Percentiles rank a stretch among this genome's conserved stretches.
Conservation (phyloP, 2,113 vertebrate genomes). For the Callopanchax toddi region DNA sequence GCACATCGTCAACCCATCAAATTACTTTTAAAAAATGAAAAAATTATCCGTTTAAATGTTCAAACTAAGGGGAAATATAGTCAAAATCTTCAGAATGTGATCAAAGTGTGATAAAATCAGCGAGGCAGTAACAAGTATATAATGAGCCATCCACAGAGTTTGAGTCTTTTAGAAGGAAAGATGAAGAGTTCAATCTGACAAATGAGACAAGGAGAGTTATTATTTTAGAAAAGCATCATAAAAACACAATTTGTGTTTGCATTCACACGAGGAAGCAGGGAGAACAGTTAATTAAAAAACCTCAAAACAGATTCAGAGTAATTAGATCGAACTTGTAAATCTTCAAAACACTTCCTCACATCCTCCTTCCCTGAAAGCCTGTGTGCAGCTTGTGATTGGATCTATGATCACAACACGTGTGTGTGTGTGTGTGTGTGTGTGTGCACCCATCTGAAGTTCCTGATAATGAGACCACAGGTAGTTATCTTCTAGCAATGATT, state of each 20-base stretch:
- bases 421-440: neutral
- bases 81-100: too few relatives aligned
- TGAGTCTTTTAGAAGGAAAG: neutral
- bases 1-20: too few relatives aligned
- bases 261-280: neutral
- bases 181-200: neutral
- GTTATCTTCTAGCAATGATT: conserved; percentile 19
- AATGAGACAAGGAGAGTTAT: too few relatives aligned
- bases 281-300: neutral
- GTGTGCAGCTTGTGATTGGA: neutral
- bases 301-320: neutral
- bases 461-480: conserved; percentile 18
- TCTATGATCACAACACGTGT: too few relatives aligned
- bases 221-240: too few relatives aligned
- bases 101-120: too few relatives aligned
- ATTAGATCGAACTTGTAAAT: neutral
- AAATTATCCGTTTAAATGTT: too few relatives aligned
- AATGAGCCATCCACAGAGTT: neutral
- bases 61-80: too few relatives aligned
- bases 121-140: too few relatives aligned
- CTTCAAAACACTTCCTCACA: neutral
- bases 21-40: too few relatives aligned
- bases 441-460: neutral
- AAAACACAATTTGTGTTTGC: neutral
- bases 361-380: neutral